phyloP scores from a whole-genome alignment of 2,888 invertebrate species.

The Ophraella communa region DNA sequence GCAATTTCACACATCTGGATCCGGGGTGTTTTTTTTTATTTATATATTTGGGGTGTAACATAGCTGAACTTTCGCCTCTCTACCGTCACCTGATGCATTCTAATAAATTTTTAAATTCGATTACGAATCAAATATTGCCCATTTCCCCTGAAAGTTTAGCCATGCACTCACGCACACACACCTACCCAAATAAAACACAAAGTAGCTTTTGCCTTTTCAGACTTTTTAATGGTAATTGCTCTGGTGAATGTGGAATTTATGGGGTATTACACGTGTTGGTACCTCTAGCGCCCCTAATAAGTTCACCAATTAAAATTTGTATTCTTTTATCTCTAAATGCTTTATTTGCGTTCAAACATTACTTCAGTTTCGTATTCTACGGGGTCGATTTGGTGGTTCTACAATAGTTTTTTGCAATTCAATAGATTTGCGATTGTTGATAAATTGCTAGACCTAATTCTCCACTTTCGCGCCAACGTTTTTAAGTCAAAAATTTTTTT shows the following conservation, averaged over 20 bases:
- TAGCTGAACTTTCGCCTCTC: slow-evolving; percentile 26
- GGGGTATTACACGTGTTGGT: slow-evolving; percentile 22
- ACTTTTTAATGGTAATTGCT: slow-evolving; percentile 26
- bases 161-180: slow-evolving; percentile 11
- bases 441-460: too few species aligned
- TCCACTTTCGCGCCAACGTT: too few species aligned
- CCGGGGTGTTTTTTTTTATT: slow-evolving; percentile 47
- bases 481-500: too few species aligned
- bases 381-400: too few species aligned
- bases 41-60: slow-evolving; percentile 45
- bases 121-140: slow-evolving; percentile 36
- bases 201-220: slow-evolving; percentile 17
- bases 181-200: too few species aligned
- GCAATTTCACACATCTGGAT: slow-evolving; percentile 46
- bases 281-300: background rate
- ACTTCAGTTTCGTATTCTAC: too few species aligned
- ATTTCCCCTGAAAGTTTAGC: slow-evolving; percentile 32
- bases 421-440: too few species aligned
- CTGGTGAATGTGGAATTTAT: slow-evolving; percentile 31
- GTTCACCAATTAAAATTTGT: background rate
- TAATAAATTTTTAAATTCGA: slow-evolving; percentile 35
- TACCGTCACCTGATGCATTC: slow-evolving; percentile 40
- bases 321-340: background rate
- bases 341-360: too few species aligned
- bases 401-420: too few species aligned